A percentile compares a stretch with the other conserved stretches of the same genome.
phyloP scores from a whole-genome alignment of 2,888 invertebrate genomes.

The Reticulitermes lucifugus region DNA sequence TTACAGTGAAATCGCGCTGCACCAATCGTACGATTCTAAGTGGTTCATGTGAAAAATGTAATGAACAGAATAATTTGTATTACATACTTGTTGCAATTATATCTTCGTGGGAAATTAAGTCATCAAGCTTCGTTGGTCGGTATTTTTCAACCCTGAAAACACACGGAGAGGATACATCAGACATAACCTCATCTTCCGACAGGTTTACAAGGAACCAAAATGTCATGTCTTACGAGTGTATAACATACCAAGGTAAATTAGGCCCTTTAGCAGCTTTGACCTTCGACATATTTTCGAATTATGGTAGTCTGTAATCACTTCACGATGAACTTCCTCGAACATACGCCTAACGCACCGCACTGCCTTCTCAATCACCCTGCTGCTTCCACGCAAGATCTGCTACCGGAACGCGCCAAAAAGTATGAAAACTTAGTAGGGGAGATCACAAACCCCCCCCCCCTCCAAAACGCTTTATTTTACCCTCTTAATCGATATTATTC shows the following conservation, averaged over 20 bases:
- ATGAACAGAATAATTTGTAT: background rate
- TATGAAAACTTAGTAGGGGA: background rate
- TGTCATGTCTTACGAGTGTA: slow-evolving; percentile 46
- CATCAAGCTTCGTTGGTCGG: slow-evolving; percentile 89
- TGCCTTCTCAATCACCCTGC: too few relatives aligned
- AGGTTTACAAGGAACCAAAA: background rate
- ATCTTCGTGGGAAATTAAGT: slow-evolving; percentile 96
- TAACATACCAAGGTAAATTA: slow-evolving; percentile 73
- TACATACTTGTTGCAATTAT: slow-evolving; percentile 94
- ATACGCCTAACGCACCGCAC: too few relatives aligned
- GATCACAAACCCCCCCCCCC: background rate
- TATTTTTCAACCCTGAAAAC: slow-evolving; percentile 96
- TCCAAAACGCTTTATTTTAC: too few relatives aligned
- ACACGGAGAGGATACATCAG: background rate
- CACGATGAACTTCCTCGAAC: too few relatives aligned
- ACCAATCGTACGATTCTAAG: too few relatives aligned
- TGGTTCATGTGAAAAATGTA: too few relatives aligned
- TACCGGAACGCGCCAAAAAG: background rate
- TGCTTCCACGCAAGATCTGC: too few relatives aligned
- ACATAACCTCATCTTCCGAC: background rate
- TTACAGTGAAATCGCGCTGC: too few relatives aligned
- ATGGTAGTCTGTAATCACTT: too few relatives aligned
- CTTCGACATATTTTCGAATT: background rate
- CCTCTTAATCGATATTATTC: background rate
- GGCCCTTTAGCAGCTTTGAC: slow-evolving; percentile 51